Evolutionary conservation across 2,113 vertebrate genomes (phyloP), one percentile per base, ranked within the genome.

Genomic region (Synchiropus splendidus): DNA sequence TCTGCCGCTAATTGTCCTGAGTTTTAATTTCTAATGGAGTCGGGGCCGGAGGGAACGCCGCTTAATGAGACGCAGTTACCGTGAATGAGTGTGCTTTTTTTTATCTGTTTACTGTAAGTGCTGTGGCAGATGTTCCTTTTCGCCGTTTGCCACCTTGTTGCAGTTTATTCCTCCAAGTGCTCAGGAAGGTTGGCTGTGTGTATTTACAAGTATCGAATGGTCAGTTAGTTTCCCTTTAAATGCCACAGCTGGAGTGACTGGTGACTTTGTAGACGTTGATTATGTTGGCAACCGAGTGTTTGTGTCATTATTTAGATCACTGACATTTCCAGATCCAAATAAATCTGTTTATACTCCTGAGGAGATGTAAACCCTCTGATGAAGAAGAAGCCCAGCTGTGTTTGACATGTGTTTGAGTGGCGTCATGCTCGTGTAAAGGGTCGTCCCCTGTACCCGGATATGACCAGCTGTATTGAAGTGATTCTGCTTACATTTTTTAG

Each of bases 21-120:
- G 72, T 80, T 80, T 80, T 80, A 81, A 79, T 78, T 84, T 79
- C 74, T 75, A 81, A 79, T 79, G 72, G 72, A 80, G 64, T 69
- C 61, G 75, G 69, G 61, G 70, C 80, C 70, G 62, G 61, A 65
- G 77, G 77, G 82, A 83, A 70, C 48, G 45, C 31, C 1, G 54
- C 60, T 45, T 83, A 80, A 81, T 74, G 67, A 79, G 77, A 58
- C 57, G 45, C 63, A 52, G 49, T 61, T 60, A 59, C 42, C 54
- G 45, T 54, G 49, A 66, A 44, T 43, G 38, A 36, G 54, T 60
- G 45, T 33, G 14, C 51, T 51, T 51, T n/a, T n/a, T 63, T 54
- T 64, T 73, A 66, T 75, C 45, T 75, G 61, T 75, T 77, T 74
- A 74, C 69, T 74, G 74, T 74, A 72, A 70, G 59, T 39, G 68